phyloP scores from a whole-genome alignment of 92 coral and sea anemone genomes.

The Porites divaricata region DNA sequence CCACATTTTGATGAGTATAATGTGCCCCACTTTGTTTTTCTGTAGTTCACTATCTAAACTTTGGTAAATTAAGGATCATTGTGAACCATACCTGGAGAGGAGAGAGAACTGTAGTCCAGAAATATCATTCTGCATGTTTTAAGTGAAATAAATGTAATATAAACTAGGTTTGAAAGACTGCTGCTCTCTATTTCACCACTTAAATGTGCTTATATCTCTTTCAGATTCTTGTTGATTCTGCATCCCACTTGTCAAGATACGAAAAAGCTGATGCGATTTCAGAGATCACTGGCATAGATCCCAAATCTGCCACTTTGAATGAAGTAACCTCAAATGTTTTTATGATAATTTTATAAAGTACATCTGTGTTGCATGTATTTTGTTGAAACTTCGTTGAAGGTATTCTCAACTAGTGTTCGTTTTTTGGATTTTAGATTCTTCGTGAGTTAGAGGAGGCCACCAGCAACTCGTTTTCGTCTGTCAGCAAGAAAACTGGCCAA shows the following conservation, averaged over 20 bases:
- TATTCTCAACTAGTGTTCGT: not conserved
- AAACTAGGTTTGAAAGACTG: no score
- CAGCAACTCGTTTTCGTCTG: not conserved
- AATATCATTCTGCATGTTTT: no score
- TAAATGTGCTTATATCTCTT: not conserved
- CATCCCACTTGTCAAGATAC: conserved; percentile 19
- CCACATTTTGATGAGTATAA: no score
- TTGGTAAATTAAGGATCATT: not conserved
- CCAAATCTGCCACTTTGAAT: conserved; percentile 39
- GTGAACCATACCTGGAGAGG: no score
- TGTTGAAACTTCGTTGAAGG: not conserved
- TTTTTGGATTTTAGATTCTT: conserved; percentile 20
- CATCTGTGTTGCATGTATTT: not conserved
- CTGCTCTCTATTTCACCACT: not conserved
- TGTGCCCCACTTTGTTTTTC: no score
- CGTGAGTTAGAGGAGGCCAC: conserved; percentile 45
- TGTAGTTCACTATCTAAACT: not conserved
- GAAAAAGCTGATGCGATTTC: conserved; percentile 71
- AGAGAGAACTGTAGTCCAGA: no score
- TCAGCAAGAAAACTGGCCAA: not conserved
- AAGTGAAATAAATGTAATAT: no score
- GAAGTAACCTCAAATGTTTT: conserved; percentile 42
- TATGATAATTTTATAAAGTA: not conserved
- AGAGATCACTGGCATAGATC: conserved; percentile 75
- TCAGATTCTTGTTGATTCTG: conserved; percentile 77